Evolutionary conservation across 2,113 vertebrate genomes (phyloP).

Genomic region (Alces alces): DNA sequence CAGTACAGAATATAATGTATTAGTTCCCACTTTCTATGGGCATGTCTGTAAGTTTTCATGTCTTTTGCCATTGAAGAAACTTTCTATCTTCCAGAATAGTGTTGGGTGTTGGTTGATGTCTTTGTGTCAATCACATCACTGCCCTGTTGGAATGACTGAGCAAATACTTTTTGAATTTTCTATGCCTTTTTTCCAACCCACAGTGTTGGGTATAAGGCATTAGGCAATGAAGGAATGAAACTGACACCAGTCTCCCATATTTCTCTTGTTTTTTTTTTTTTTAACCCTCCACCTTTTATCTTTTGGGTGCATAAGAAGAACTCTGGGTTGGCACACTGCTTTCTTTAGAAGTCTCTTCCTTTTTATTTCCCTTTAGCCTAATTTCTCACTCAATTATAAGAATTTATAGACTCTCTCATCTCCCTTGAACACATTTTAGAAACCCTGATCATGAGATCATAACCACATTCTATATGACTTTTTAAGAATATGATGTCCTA

Average conservation of each 20-base stretch:
- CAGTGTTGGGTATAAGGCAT: not conserved
- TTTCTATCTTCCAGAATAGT: not conserved
- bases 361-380: not conserved
- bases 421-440: constrained; percentile 10
- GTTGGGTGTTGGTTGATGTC: not conserved
- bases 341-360: not conserved
- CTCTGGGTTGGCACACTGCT: not conserved
- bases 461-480: not conserved
- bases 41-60: not conserved
- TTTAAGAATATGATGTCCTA: not conserved
- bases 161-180: constrained; percentile 14
- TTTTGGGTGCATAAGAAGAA: constrained; percentile 9
- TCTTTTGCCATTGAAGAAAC: not conserved
- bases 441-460: constrained; percentile 1
- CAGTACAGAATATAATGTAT: not conserved
- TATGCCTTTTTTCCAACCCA: not conserved
- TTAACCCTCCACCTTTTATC: not conserved
- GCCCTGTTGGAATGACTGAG: not conserved
- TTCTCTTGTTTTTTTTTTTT: not conserved
- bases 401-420: not conserved
- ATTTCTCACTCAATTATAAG: constrained; percentile 15
- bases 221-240: constrained; percentile 5
- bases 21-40: not conserved
- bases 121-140: constrained; percentile 36
- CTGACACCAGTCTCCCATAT: not conserved